These are phyloP conservation scores for Taxidea taxus DNA, from an alignment of 2,113 vertebrate genomes.

Conservation along the genomic window DNA sequence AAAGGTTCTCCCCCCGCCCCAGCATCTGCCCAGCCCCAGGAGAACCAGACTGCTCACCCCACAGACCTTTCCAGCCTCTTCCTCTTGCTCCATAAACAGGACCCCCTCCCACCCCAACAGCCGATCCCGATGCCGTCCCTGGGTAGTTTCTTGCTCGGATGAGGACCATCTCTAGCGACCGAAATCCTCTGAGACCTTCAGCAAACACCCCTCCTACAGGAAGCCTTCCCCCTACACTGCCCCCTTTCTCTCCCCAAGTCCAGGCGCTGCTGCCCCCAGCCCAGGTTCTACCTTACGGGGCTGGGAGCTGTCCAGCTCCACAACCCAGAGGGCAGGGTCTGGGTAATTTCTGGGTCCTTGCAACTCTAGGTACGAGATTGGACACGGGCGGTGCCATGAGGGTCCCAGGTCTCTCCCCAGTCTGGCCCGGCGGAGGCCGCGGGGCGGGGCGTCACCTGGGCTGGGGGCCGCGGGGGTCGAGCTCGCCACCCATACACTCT, in stretches of 20 bases:
- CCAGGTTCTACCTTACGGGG: background rate
- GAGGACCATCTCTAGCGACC: background rate
- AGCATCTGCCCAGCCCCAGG: background rate
- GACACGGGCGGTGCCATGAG: background rate
- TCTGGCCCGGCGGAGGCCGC: fast-evolving
- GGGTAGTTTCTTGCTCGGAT: background rate
- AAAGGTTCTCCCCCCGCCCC: no score
- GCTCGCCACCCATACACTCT: conserved; percentile 63
- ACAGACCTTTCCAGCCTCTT: background rate
- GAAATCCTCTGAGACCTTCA: background rate
- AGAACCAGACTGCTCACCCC: background rate
- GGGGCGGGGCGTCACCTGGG: conserved; percentile 33
- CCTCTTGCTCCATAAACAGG: background rate
- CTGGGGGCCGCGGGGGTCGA: background rate
- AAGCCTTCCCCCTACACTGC: background rate
- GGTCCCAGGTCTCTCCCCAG: background rate
- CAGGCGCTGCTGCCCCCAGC: background rate
- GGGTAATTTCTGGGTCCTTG: background rate
- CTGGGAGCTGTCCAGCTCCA: background rate
- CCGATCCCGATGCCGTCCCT: background rate
- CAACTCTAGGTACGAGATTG: background rate
- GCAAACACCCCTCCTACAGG: background rate
- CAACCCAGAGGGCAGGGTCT: no score
- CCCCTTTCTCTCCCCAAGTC: background rate
- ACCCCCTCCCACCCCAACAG: background rate